These are phyloP conservation scores for Sebastiscus tertius DNA, from an alignment of 2,797 vertebrate species.

Conservation along the genomic window DNA sequence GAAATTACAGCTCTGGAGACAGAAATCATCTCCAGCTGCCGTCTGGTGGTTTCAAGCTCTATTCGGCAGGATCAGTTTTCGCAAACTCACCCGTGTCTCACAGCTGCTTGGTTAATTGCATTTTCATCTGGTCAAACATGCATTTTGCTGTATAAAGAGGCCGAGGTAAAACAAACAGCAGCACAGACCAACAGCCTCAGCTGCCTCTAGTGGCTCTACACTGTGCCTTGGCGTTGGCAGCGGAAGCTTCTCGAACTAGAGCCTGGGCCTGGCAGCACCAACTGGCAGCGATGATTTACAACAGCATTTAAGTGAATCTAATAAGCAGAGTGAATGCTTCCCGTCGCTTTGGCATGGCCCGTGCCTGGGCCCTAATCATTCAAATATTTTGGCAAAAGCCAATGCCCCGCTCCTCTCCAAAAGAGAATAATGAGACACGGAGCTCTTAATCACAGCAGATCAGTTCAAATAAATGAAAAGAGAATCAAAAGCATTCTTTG, in stretches of 20 bases:
- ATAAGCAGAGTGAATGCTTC: constrained; percentile 95
- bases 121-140: constrained; percentile 63
- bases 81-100: constrained; percentile 39
- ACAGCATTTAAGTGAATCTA: constrained; percentile 92
- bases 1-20: constrained; percentile 57
- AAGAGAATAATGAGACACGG: constrained; percentile 85
- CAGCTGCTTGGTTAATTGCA: constrained; percentile 59
- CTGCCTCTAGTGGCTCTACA: constrained; percentile 61
- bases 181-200: constrained; percentile 55
- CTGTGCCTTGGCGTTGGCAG: constrained; percentile 67
- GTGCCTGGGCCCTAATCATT: constrained; percentile 92
- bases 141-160: constrained; percentile 55
- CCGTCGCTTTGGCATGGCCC: constrained; percentile 91
- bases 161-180: constrained; percentile 71
- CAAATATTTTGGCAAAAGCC: constrained; percentile 95
- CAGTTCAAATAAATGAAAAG: constrained; percentile 98
- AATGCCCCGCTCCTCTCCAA: constrained; percentile 84
- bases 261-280: constrained; percentile 75
- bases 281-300: constrained; percentile 91
- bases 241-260: constrained; percentile 72
- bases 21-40: constrained; percentile 65
- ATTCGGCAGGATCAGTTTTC: constrained; percentile 49
- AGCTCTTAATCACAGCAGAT: constrained; percentile 97
- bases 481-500: constrained; percentile 95
- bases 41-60: constrained; percentile 31